Evolutionary conservation across 2,113 vertebrate species (phyloP).

Genomic region (Heteronetta atricapilla): DNA sequence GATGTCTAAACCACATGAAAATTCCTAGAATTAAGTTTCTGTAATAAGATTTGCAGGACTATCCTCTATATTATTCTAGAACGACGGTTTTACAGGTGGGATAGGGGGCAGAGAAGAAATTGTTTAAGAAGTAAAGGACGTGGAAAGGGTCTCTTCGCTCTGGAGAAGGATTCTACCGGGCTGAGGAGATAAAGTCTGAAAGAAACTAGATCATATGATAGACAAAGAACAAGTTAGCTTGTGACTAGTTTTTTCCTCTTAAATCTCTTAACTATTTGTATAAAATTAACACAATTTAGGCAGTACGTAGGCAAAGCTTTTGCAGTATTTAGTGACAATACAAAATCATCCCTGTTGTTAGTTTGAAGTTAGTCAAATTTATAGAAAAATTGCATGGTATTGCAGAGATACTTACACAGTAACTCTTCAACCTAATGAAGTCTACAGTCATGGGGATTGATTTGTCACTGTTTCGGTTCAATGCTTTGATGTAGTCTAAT

Average conservation of each 20-base stretch:
- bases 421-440: conserved; percentile 99
- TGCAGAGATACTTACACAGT: conserved; percentile 86
- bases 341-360: neutral
- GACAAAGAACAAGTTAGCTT: neutral
- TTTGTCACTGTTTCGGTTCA: conserved; percentile 96
- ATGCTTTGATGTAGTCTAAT: conserved; percentile 97
- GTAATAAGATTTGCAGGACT: neutral
- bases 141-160: neutral
- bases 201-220: neutral
- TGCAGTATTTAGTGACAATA: neutral
- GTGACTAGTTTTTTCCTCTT: neutral
- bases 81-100: neutral
- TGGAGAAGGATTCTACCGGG: neutral
- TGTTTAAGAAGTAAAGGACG: neutral
- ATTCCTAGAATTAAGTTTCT: neutral
- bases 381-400: neutral
- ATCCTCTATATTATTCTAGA: neutral
- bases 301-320: neutral
- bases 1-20: neutral
- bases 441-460: conserved; percentile 99
- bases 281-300: neutral
- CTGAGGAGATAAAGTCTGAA: neutral
- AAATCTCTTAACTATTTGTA: neutral
- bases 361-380: neutral
- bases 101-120: neutral